Base-by-base conservation (phyloP, 2,113 vertebrate species). In the Argyrosomus japonicus region DNA sequence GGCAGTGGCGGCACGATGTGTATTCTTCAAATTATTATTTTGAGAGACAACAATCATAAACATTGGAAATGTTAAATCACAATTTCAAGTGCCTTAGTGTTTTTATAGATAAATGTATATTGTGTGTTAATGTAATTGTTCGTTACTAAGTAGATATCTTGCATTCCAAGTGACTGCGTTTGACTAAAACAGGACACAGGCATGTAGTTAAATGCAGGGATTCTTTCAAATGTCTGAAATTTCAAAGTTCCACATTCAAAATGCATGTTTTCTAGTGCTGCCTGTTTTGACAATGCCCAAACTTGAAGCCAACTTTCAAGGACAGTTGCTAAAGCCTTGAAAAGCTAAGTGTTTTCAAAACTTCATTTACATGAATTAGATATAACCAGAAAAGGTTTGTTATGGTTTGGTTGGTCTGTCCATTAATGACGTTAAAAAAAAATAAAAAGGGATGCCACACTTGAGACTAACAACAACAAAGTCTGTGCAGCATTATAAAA, bases 11-110 rank as follows among this genome's bases (percentile, higher is more conserved):
- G 84, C 84, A 79, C 71, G 0, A 18, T 23, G 57, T 75, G 43
- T 81, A 17, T 57, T 73, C 57, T 68, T 77, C 72, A 79, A 6
- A 77, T 40, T 12, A 47, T 83, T 57, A 84, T 68, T 83, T 82
- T 77, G 56, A 73, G 63, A 87, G 50, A 87, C 78, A 90, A 73
- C 88, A 85, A 89, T 93, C 88, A 82, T 62, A 58, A 80, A 67
- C 72, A 73, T 86, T 77, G 71, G 71, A 84, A 85, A 77, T 82
- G 77, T 82, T 82, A 67, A 84, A 87, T 71, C 58, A 77, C 77
- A 72, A 79, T 72, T 86, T 72, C 80, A 83, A 92, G 95, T 95
- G 94, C 95, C 95, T 95, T 95, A 89, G 83, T 92, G 87, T 93
- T 90, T 91, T 80, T 87, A 83, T 89, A 79, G 88, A 81, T 75